A percentile compares a stretch with the other conserved stretches of the same genome.
Evolutionary conservation across 2,888 invertebrate genomes (phyloP).

Genomic region (Torymus tubicola): DNA sequence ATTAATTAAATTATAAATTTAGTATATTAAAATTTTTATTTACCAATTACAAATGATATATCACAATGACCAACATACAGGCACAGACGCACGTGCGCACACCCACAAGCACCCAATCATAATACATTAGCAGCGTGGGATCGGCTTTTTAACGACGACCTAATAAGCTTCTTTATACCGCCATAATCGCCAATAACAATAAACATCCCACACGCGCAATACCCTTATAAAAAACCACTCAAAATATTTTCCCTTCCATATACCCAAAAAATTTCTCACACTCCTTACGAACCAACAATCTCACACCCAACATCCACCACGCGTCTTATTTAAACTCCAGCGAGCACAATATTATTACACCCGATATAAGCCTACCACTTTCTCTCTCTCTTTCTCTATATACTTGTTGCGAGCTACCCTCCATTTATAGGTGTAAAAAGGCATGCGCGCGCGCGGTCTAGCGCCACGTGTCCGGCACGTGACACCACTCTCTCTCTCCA

Average conservation of each 20-base stretch:
- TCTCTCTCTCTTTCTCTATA: background rate
- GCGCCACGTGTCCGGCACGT: slow-evolving; percentile 69
- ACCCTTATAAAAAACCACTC: slow-evolving; percentile 8
- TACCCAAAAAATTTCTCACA: slow-evolving; percentile 40
- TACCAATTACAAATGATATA: no score
- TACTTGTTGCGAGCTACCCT: slow-evolving; percentile 44
- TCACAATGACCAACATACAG: no score
- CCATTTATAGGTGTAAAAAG: slow-evolving; percentile 50
- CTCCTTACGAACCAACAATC: background rate
- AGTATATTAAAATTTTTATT: no score
- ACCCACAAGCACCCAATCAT: no score
- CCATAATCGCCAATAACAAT: no score
- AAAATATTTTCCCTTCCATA: slow-evolving; percentile 29
- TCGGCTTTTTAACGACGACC: no score
- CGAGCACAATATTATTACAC: slow-evolving; percentile 57
- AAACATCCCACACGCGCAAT: no score
- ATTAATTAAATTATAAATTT: no score
- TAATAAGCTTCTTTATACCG: no score
- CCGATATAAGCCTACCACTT: slow-evolving; percentile 1
- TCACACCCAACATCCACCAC: no score
- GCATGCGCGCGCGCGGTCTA: slow-evolving; percentile 63
- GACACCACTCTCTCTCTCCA: slow-evolving; percentile 33
- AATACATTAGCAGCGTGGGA: no score
- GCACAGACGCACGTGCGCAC: no score
- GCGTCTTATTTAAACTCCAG: slow-evolving; percentile 46